Conservation (phyloP, 1,140 invertebrate genomes). For the Sweltsa coloradensis region DNA sequence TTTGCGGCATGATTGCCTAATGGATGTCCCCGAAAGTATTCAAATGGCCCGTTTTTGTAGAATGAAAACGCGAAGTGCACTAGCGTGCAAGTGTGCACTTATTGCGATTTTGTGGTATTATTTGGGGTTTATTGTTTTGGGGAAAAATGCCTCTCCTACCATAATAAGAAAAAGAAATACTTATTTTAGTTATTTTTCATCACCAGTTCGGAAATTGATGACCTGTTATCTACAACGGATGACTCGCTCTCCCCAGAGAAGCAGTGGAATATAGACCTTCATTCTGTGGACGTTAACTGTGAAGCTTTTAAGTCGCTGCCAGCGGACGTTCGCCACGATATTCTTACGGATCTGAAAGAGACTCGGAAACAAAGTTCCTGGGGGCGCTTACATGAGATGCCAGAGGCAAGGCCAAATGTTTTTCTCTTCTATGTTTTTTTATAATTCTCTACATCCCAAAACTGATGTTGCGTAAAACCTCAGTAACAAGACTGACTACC, state of each 20-base stretch:
- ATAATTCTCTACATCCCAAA: too few species aligned
- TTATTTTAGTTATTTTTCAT: background rate
- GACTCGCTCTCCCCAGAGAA: background rate
- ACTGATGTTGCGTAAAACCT: too few species aligned
- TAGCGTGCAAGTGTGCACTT: too few species aligned
- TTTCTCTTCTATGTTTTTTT: too few species aligned
- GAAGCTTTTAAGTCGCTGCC: conserved; percentile 70
- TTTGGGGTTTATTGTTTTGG: too few species aligned
- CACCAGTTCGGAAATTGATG: background rate
- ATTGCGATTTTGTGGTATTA: too few species aligned
- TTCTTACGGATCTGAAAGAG: conserved; percentile 83
- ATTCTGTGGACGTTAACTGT: conserved; percentile 66
- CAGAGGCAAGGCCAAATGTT: conserved; percentile 52
- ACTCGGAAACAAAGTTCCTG: conserved; percentile 82
- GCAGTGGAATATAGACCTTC: conserved; percentile 55
- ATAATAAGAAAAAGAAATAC: background rate
- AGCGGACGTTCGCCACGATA: conserved; percentile 81
- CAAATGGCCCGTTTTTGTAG: too few species aligned
- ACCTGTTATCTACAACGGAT: background rate
- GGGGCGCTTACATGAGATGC: conserved; percentile 70
- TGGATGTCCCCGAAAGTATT: too few species aligned
- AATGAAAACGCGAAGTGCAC: too few species aligned
- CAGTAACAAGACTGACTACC: too few species aligned
- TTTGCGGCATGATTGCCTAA: too few species aligned
- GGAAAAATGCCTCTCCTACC: too few species aligned